Evolutionary conservation across 1,140 invertebrate species (phyloP), one percentile per base, ranked within the genome.

Genomic region (Magallana gigas): DNA sequence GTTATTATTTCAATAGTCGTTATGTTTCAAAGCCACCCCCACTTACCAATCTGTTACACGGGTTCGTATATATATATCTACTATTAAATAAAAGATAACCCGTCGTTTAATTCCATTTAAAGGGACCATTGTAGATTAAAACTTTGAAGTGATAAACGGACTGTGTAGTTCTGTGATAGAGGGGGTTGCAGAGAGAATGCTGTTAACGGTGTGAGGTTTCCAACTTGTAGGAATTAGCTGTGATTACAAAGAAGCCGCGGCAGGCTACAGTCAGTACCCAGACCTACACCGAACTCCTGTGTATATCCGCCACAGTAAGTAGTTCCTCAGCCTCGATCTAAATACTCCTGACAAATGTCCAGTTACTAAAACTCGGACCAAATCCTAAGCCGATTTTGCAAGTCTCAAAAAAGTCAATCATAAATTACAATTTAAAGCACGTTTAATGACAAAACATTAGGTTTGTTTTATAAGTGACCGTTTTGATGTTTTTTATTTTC

Each of bases 231-330:
- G 93, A 94, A 87, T 86, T 93, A 57, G 93, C 93, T 12, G 90
- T 94, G 11, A 91, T 93, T 16, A 91, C 91, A 1, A 86, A 92
- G 11, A 92, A 90, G 23, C 90, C 83, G 57, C 88, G 93, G 58
- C 92, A 92, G 80, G 93, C 93, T 4, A 93, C 92, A 1, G 92
- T 93, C 58, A 92, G 91, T 81, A 92, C 91, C 4, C 90, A 92
- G 82, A 91, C 91, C 1, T 36, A 85, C n/a, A 91, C 91, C n/a
- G 93, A 94, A 85, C 87, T 94, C n/a, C 91, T 94, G 1, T 93
- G 92, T 89, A 92, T 94, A 87, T 93, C 92, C 16, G 90, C 90
- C 9, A 83, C 87, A 85, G 93, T 93, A 89, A 68, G 90, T 91
- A 57, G 68, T 11, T 2, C 68, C 29, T 12, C 23, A 23, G 68